phyloP scores from a whole-genome alignment of 2,888 invertebrate species.

The Pterostichus madidus region DNA sequence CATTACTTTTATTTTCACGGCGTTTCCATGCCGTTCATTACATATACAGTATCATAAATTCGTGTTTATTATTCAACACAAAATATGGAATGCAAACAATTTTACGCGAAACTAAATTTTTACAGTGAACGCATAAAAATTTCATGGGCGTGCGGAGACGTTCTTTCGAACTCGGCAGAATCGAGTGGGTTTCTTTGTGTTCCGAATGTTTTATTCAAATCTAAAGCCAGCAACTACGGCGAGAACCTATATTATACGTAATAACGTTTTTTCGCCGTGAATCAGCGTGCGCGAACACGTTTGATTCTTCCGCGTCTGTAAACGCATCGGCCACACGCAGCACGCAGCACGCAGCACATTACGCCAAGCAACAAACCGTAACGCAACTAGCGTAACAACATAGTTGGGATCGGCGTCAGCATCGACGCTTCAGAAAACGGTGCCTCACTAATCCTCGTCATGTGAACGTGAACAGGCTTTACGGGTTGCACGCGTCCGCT shows the following conservation, averaged over 20 bases:
- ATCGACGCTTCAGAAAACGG: neutral
- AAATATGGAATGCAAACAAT: slow-evolving; percentile 65
- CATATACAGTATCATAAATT: slow-evolving; percentile 54
- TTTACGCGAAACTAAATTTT: slow-evolving; percentile 64
- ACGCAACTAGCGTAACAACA: too few relatives aligned
- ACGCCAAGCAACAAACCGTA: too few relatives aligned
- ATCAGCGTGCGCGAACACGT: slow-evolving; percentile 51
- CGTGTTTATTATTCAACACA: slow-evolving; percentile 65
- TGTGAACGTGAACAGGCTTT: slow-evolving; percentile 35
- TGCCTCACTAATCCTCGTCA: slow-evolving; percentile 39
- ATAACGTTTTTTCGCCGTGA: slow-evolving; percentile 59
- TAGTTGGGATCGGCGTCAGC: too few relatives aligned
- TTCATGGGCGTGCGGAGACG: slow-evolving; percentile 64
- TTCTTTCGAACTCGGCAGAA: slow-evolving; percentile 58
- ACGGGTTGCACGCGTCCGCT: slow-evolving; percentile 2
- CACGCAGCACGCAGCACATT: neutral
- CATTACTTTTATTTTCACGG: slow-evolving; percentile 55
- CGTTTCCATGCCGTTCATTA: slow-evolving; percentile 50
- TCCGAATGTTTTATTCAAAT: slow-evolving; percentile 65
- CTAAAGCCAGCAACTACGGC: slow-evolving; percentile 61
- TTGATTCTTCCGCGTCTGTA: slow-evolving; percentile 36
- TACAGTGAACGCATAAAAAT: slow-evolving; percentile 65
- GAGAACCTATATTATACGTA: slow-evolving; percentile 56
- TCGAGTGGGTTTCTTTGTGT: slow-evolving; percentile 64
- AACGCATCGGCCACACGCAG: neutral